These are phyloP conservation scores for Thaumetopoea pityocampa DNA, from an alignment of 1,140 invertebrate species.

Conservation along the genomic window DNA sequence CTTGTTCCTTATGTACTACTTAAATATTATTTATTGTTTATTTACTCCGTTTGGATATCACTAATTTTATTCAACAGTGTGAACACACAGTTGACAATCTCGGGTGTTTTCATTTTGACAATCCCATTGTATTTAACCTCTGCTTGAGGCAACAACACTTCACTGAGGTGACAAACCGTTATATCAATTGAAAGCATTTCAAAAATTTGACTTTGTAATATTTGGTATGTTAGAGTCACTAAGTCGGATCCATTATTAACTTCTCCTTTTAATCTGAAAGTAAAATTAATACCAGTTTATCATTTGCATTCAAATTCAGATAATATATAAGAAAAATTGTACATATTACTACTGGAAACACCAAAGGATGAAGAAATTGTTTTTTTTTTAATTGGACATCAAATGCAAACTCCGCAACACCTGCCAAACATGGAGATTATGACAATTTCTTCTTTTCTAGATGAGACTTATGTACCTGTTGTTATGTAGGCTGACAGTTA, in stretches of 20 bases:
- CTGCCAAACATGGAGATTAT: too few relatives aligned
- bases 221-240: conserved; percentile 41
- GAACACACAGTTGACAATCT: conserved; percentile 53
- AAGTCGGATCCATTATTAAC: conserved; percentile 30
- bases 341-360: conserved; percentile 2
- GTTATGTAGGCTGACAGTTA: too few relatives aligned
- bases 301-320: background rate
- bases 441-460: too few relatives aligned
- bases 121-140: conserved; percentile 50
- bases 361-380: conserved; percentile 1
- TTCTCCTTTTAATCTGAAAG: conserved; percentile 48
- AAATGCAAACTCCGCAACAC: too few relatives aligned
- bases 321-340: conserved; percentile 3
- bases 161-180: conserved; percentile 43
- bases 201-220: conserved; percentile 56
- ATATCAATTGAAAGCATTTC: conserved; percentile 42
- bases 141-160: conserved; percentile 47
- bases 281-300: background rate
- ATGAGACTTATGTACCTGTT: too few relatives aligned
- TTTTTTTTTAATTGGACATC: too few relatives aligned
- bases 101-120: conserved; percentile 63
- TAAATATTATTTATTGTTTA: background rate
- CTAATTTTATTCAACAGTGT: conserved; percentile 47
- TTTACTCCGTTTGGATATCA: conserved; percentile 12
- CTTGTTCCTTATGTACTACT: conserved; percentile 6